These are phyloP conservation scores for Pluvialis apricaria DNA, from an alignment of 2,113 vertebrate species.

Conservation along the genomic window DNA sequence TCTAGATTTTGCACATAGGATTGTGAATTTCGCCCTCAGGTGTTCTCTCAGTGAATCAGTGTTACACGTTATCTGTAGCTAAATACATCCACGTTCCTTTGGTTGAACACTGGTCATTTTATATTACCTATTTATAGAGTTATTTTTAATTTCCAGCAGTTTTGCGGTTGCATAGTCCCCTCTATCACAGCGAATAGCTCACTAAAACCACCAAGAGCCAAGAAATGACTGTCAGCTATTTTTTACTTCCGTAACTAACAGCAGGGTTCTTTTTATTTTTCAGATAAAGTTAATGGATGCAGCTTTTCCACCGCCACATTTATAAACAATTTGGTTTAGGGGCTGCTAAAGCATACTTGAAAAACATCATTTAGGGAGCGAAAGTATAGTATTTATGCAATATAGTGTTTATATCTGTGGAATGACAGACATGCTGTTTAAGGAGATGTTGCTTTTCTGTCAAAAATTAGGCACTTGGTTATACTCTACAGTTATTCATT, in stretches of 20 bases:
- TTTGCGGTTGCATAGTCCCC: neutral
- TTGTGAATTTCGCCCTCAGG: neutral
- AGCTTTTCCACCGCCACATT: neutral
- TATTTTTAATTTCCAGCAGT: constrained; percentile 28
- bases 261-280: constrained; percentile 40
- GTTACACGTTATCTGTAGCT: neutral
- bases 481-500: neutral
- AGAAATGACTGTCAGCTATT: constrained; percentile 31
- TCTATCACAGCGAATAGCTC: neutral
- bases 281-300: constrained; percentile 38
- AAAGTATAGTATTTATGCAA: neutral
- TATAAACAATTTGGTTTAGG: constrained; percentile 22
- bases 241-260: constrained; percentile 29
- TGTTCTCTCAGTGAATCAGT: neutral
- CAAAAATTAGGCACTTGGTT: constrained; percentile 14
- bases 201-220: constrained; percentile 11
- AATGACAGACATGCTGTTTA: neutral
- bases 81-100: neutral
- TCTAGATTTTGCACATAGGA: neutral
- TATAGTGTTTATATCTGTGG: neutral
- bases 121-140: neutral
- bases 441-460: neutral
- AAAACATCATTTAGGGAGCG: neutral
- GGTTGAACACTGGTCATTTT: neutral
- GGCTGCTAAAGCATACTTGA: neutral